phyloP scores from a whole-genome alignment of 2,888 invertebrate species.

The Volucella zonaria region DNA sequence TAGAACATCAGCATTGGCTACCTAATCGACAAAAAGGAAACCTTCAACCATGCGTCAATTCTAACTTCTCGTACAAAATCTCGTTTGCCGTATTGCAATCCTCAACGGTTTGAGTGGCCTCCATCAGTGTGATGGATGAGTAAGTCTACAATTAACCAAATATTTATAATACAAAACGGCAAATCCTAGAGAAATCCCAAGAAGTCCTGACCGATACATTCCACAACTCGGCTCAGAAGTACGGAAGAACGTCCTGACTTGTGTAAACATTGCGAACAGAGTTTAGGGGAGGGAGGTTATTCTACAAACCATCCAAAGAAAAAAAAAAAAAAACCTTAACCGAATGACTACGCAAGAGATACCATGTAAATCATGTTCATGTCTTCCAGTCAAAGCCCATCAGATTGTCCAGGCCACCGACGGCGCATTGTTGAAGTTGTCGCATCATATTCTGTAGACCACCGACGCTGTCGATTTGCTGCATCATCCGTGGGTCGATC shows the following conservation, averaged over 20 bases:
- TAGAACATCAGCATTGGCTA: too few relatives aligned
- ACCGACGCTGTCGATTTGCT: slow-evolving; percentile 98
- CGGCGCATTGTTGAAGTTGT: slow-evolving; percentile 86
- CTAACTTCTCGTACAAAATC: too few relatives aligned
- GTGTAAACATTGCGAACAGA: slow-evolving; percentile 28
- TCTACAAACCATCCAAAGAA: slow-evolving; percentile 50
- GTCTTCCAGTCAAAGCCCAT: slow-evolving; percentile 84
- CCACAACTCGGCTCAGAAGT: background rate
- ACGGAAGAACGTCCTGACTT: slow-evolving; percentile 35
- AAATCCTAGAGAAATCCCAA: too few relatives aligned
- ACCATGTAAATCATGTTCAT: slow-evolving; percentile 73
- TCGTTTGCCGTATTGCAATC: too few relatives aligned
- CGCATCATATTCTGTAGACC: slow-evolving; percentile 99
- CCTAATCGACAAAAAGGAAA: too few relatives aligned
- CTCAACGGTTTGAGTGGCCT: too few relatives aligned
- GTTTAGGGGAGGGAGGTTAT: background rate
- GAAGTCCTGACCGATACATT: too few relatives aligned
- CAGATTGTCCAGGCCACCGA: slow-evolving; percentile 85
- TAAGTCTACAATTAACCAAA: too few relatives aligned
- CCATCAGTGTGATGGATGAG: too few relatives aligned
- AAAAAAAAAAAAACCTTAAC: slow-evolving; percentile 62
- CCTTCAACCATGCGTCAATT: too few relatives aligned
- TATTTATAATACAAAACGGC: too few relatives aligned
- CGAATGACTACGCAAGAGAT: slow-evolving; percentile 58
- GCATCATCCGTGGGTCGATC: slow-evolving; percentile 99